Evolutionary conservation across 2,888 invertebrate species (phyloP).

Genomic region (Rhagonycha fulva): DNA sequence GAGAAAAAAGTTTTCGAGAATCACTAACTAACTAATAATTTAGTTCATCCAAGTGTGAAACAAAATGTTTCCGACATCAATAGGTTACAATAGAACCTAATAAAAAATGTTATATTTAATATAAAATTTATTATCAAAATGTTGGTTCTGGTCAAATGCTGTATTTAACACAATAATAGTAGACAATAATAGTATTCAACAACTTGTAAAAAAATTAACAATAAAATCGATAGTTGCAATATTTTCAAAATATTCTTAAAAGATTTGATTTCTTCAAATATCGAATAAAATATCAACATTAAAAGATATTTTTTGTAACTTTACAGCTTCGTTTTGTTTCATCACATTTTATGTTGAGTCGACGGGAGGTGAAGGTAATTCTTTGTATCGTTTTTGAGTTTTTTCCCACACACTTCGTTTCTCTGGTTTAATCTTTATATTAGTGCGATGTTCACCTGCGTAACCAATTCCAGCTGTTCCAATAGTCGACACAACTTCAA

Average conservation of each 20-base stretch:
- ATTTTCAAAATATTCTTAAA: not conserved
- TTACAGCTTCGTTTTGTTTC: not conserved
- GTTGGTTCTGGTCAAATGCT: not conserved
- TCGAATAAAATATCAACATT: not conserved
- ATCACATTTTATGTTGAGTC: not conserved
- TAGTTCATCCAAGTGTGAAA: no score
- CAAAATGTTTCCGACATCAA: no score
- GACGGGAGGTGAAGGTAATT: slow-evolving; percentile 34
- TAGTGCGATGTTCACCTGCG: not conserved
- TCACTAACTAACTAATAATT: no score
- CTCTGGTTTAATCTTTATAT: slow-evolving; percentile 21
- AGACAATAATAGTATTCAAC: not conserved
- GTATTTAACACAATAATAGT: not conserved
- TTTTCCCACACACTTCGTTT: slow-evolving; percentile 54
- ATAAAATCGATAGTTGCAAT: not conserved
- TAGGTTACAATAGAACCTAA: not conserved
- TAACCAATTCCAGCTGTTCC: slow-evolving; percentile 37
- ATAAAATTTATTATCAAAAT: not conserved
- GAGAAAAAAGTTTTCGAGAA: no score
- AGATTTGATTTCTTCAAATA: not conserved
- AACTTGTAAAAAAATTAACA: not conserved
- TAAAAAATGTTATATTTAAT: not conserved
- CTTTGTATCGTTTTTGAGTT: slow-evolving; percentile 54
- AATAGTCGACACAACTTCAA: slow-evolving; percentile 33
- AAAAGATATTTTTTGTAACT: no score